Evolutionary conservation across 2,888 invertebrate species (phyloP), one percentile per base, ranked within the genome.

Genomic region (Tetramorium bicarinatum): DNA sequence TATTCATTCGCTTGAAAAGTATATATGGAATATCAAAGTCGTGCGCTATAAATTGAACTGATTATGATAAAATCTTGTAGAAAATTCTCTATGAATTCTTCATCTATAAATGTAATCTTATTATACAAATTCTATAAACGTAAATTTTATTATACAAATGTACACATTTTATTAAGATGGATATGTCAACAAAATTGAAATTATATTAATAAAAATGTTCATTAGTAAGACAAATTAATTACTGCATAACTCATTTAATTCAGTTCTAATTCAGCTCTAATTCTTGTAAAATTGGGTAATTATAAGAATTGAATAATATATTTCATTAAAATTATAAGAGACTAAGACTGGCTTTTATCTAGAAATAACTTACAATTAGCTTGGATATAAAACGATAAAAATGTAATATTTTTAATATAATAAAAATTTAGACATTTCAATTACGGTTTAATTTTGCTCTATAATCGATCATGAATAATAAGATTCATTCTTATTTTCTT

Each of bases 81-180:
- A 38, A 21, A 71, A 54, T 15, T 71, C 38, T 52, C 18, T 2
- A n/a, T 2, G n/a, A 29, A 69, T n/a, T 49, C 1, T 38, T 72
- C 2, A 8, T 21, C n/a, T 18, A 13, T 34, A 38, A 25, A 71
- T 11, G 3, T 15, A 56, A 56, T 15, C 6, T n/a, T 56, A 29
- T 56, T 56, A 56, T 25, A 25, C 2, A 7, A 56, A 25, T 29
- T 29, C 2, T 3, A 29, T 61, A 61, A 15, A n/a, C n/a, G n/a
- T n/a, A n/a, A n/a, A n/a, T n/a, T 13, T 44, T 15, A 25, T 13
- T 29, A 18, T 15, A 29, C 44, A 8, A 47, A 25, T 11, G 9
- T 72, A 21, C 34, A n/a, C 4, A 56, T 72, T 72, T 56, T 29
- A 49, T 34, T 67, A 54, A 54, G n/a, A 54, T 54, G n/a, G 3